Percentiles rank a stretch among this genome's conserved stretches.
phyloP scores from a whole-genome alignment of 2,888 invertebrate species.

The Tanytarsus gracilentus region DNA sequence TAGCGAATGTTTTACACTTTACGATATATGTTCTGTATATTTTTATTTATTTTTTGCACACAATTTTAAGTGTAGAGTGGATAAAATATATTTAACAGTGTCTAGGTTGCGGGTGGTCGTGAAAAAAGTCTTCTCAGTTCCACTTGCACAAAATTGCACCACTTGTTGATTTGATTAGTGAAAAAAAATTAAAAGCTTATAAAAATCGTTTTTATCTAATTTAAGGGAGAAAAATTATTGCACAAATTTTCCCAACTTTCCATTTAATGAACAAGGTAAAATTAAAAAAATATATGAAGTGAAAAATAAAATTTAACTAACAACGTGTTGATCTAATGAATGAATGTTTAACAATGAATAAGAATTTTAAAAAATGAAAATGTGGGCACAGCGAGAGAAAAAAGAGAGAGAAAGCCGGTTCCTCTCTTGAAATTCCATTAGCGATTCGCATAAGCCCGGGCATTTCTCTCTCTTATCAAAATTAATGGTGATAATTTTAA shows the following conservation, averaged over 20 bases:
- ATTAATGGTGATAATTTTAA: not conserved
- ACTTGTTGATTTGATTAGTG: too few relatives aligned
- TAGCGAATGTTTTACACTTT: conserved; percentile 2
- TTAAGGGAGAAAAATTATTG: conserved; percentile 10
- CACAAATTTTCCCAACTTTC: conserved; percentile 23
- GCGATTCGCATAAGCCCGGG: not conserved
- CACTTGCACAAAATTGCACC: too few relatives aligned
- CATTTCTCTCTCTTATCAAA: not conserved
- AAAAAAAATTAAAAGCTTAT: not conserved
- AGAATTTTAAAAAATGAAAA: conserved; percentile 27
- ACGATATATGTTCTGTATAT: too few relatives aligned
- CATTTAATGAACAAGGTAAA: conserved; percentile 3
- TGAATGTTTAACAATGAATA: conserved; percentile 29
- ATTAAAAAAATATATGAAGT: conserved; percentile 1
- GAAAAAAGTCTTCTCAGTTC: too few relatives aligned
- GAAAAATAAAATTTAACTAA: conserved; percentile 26
- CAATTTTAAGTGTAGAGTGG: too few relatives aligned
- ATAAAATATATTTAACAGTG: too few relatives aligned
- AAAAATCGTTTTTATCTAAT: not conserved
- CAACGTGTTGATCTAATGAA: conserved; percentile 29
- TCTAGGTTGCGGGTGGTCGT: too few relatives aligned
- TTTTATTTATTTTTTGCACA: too few relatives aligned
- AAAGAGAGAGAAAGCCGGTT: not conserved
- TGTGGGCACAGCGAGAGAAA: conserved; percentile 16
- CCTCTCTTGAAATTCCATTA: not conserved